Base-by-base conservation (phyloP, 2,797 vertebrate species). In the Labroides dimidiatus region DNA sequence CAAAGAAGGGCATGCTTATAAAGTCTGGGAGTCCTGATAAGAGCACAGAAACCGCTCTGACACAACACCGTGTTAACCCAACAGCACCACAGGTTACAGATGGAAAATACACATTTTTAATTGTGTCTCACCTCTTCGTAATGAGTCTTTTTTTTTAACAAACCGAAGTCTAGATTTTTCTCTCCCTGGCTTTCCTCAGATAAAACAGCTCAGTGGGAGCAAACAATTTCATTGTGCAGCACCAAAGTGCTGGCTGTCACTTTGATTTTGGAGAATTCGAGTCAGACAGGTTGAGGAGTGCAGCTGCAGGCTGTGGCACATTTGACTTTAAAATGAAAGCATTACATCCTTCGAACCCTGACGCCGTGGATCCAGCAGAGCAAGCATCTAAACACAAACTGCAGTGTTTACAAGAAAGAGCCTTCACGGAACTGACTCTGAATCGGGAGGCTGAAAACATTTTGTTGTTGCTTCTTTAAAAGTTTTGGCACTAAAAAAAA, bases 291-390 rank as follows among this genome's bases (percentile, higher is more conserved):
- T 39, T 66, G 65, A 73, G 70, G 44, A 36, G 64, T 65, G 72
- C 70, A 49, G 62, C 66, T 80, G 68, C 49, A 49, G 75, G 72
- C 74, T 63, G 51, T 41, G 36, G 30, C 37, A 56, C 58, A 75
- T 83, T 76, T 82, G 77, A 85, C 76, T 83, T 86, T 61, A 67
- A 64, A 78, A 88, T 75, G 51, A 85, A 76, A 42, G 60, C 51
- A 68, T 58, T 43, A 66, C 69, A 81, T 54, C 55, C 72, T 52
- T 67, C 64, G 79, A n/a, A 50, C 51, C 62, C 56, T 64, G 10
- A 72, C 37, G 51, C 66, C 55, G 61, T 17, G 59, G 75, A 71
- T 71, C 56, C 65, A 52, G 62, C 50, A 39, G 59, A 13, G 44
- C 63, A 44, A 44, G 43, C 44, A 61, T 42, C 15, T 37, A 50